These are phyloP conservation scores for Caenorhabditis sp. DNA, from an alignment of 2,888 invertebrate genomes.

Conservation along the genomic window DNA sequence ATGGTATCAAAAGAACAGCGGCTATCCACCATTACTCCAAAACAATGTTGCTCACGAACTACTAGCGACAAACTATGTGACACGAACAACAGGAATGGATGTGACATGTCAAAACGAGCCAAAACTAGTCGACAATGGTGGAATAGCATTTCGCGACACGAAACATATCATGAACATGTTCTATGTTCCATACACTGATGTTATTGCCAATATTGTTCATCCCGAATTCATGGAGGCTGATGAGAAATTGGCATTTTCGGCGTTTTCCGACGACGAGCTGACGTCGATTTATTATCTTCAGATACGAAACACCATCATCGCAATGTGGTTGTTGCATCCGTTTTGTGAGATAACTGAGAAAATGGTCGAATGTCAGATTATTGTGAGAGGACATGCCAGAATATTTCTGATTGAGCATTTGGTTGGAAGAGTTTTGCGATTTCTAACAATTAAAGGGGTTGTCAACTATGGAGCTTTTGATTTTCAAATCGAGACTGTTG, in stretches of 20 bases:
- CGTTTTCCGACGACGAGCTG: slow-evolving; percentile 45
- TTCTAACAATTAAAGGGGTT: slow-evolving; percentile 29
- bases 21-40: slow-evolving; percentile 27
- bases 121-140: slow-evolving; percentile 19
- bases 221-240: slow-evolving; percentile 72
- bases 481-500: slow-evolving; percentile 20
- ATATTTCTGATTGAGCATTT: slow-evolving; percentile 28
- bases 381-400: slow-evolving; percentile 28
- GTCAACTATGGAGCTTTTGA: slow-evolving; percentile 37
- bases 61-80: slow-evolving; percentile 20
- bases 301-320: slow-evolving; percentile 72
- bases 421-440: slow-evolving; percentile 19
- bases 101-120: slow-evolving; percentile 26
- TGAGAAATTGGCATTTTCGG: slow-evolving; percentile 71
- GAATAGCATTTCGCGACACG: slow-evolving; percentile 21
- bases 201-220: slow-evolving; percentile 56
- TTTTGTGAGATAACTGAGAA: slow-evolving; percentile 60
- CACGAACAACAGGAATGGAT: slow-evolving; percentile 26
- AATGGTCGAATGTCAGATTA: slow-evolving; percentile 29
- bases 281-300: slow-evolving; percentile 70
- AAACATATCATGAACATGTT: slow-evolving; percentile 35
- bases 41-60: slow-evolving; percentile 25
- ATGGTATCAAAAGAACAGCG: slow-evolving; percentile 22
- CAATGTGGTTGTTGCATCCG: slow-evolving; percentile 72
- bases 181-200: slow-evolving; percentile 31